Evolutionary conservation across 1,140 invertebrate genomes (phyloP), one percentile per base, ranked within the genome.

Genomic region (Cardiocondyla obscurior): DNA sequence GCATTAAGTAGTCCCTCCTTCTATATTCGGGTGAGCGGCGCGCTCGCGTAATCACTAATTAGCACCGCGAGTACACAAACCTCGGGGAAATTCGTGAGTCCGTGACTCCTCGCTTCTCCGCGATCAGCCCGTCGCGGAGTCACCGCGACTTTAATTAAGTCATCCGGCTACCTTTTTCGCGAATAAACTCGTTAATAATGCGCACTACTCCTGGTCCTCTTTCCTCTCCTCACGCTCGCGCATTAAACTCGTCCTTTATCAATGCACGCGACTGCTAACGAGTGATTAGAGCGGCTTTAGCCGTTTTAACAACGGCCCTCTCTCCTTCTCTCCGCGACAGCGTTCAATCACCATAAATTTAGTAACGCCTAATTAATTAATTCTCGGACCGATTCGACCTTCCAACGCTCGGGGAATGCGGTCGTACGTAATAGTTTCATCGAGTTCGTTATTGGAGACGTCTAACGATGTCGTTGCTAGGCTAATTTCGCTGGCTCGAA

Each of bases 21-120:
- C 44, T 69, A n/a, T 42, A 33, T 69, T 64, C 51, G 16, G 53
- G 44, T n/a, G n/a, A 46, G 4, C 39, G 39, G 39, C 51, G 25
- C 33, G 46, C 28, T 84, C 53, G 65, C 28, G 84, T 83, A 77
- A 86, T 83, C 53, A 62, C 12, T 83, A 86, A 87, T 87, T 82
- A 85, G 58, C 39, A n/a, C 25, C 30, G n/a, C 46, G 69, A 44
- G 42, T 51, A 60, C 33, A 55, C 33, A 39, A 28, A 77, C 33
- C 19, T 19, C 12, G 22, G 60, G 30, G 16, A 36, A 39, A 79
- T 79, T 67, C 33, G 44, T 10, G 19, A 46, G 44, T 14, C 49
- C 4, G 30, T 8, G 67, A 57, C n/a, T n/a, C 16, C 36, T 39
- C 36, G 10, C 44, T 16, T 65, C 30, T 65, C 46, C 46, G n/a